Percentiles rank a stretch among this genome's conserved stretches.
phyloP scores from a whole-genome alignment of 2,888 invertebrate species.

The Charanyca ferruginea region DNA sequence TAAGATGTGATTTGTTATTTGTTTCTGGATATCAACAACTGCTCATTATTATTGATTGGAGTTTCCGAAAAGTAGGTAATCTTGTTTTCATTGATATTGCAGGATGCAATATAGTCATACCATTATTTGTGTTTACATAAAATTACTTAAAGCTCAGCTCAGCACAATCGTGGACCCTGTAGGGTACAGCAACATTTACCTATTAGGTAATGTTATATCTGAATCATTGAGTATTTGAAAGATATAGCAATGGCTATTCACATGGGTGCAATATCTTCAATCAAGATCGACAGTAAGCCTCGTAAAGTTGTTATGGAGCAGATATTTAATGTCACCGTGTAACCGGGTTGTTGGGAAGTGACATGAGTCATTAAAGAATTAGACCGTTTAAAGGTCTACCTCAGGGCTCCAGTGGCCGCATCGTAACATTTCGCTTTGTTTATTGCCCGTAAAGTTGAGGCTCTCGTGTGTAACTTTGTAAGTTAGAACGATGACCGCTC shows the following conservation, averaged over 20 bases:
- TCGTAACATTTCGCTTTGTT: conserved; percentile 57
- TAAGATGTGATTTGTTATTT: conserved; percentile 51
- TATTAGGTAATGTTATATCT: too few relatives aligned
- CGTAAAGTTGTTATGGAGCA: conserved; percentile 10
- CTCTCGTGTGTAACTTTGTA: conserved; percentile 69
- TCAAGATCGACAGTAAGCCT: conserved; percentile 13
- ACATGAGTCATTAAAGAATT: conserved; percentile 51
- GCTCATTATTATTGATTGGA: conserved; percentile 31
- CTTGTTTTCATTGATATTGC: conserved; percentile 7
- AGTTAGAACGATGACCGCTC: conserved; percentile 63
- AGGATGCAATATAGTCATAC: too few relatives aligned
- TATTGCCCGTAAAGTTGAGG: conserved; percentile 65
- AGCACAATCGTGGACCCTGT: too few relatives aligned
- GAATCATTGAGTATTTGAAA: too few relatives aligned
- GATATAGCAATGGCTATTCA: conserved; percentile 10
- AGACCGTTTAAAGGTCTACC: conserved; percentile 35
- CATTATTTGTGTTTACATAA: too few relatives aligned
- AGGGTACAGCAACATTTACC: too few relatives aligned
- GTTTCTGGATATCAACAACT: conserved; percentile 48
- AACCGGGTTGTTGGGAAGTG: conserved; percentile 27
- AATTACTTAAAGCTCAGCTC: too few relatives aligned
- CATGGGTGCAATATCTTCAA: conserved; percentile 28
- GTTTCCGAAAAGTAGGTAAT: neutral
- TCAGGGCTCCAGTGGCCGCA: conserved; percentile 25
- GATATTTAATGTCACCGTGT: conserved; percentile 35